Percentiles rank a stretch among this genome's conserved stretches.
These are phyloP conservation scores for Prunella himalayana DNA, from an alignment of 2,113 vertebrate genomes.

Conservation along the genomic window DNA sequence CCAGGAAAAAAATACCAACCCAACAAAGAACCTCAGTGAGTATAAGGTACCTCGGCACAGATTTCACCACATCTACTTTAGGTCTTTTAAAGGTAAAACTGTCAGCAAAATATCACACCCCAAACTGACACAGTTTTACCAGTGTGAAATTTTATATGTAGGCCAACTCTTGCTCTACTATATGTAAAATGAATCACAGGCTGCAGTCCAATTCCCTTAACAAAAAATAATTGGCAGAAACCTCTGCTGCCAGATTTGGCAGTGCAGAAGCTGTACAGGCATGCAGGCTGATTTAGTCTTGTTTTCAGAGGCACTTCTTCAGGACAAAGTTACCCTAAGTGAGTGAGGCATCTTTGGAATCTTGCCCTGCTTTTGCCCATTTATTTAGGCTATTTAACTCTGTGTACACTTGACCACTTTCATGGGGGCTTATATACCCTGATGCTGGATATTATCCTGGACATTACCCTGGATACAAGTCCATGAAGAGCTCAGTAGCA, in stretches of 20 bases:
- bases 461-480: not conserved
- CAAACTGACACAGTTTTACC: slow-evolving; percentile 41
- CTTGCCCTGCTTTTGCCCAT: not conserved
- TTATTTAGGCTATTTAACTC: not conserved
- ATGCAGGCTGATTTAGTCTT: not conserved
- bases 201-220: slow-evolving; percentile 35
- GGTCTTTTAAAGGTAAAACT: slow-evolving; percentile 54
- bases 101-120: slow-evolving; percentile 55
- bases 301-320: not conserved
- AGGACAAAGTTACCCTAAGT: not conserved
- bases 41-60: not conserved
- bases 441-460: not conserved
- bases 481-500: not conserved
- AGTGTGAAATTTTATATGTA: slow-evolving; percentile 55
- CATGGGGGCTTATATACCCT: not conserved
- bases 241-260: slow-evolving; percentile 30
- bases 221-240: slow-evolving; percentile 51
- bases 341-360: not conserved
- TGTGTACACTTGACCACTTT: not conserved
- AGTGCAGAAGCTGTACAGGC: not conserved
- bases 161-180: slow-evolving; percentile 45
- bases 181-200: slow-evolving; percentile 42
- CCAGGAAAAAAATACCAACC: not conserved
- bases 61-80: slow-evolving; percentile 19
- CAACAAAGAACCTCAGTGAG: not conserved